Evolutionary conservation across 2,888 invertebrate genomes (phyloP), one percentile per base, ranked within the genome.

Genomic region (Drosophila paucipuncta): DNA sequence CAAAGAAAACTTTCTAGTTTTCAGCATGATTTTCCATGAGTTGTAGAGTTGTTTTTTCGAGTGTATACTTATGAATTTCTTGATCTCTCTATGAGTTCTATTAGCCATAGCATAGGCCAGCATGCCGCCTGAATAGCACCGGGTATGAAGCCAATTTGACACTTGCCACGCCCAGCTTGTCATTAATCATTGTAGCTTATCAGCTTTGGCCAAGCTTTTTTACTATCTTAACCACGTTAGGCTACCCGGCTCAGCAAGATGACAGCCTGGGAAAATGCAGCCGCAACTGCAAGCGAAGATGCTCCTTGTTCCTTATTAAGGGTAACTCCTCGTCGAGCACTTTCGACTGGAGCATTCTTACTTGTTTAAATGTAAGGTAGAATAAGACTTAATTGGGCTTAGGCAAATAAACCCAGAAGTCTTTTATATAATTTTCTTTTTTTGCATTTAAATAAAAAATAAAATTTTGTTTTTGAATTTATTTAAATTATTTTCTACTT

Each of bases 161-260:
- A 83, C 68, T 60, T 58, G 82, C 62, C 86, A 88, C 88, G 86
- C 88, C 88, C 83, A 80, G 67, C 65, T 47, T 88, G 87, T 87
- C 87, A 85, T 81, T 88, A 81, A 76, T 85, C 83, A 84, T 85
- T 83, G 76, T 84, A 55, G 53, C 60, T 31, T 64, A 66, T 67
- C 54, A 47, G 57, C 47, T 25, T 47, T 47, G 47, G 16, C 47
- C 28, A 28, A 9, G 47, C 47, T 4, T 47, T 47, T 47, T 47
- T 28, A 25, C 47, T 47, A 7, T 47, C 25, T 47, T 47, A 47
- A 47, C 47, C 25, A 47, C 25, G 47, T 16, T 47, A 4, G 22
- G 13, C 47, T 25, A 4, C 4, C 47, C 47, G 47, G 25, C 47
- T 25, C 47, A 25, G 16, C 47, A 47, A 5, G n/a, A n/a, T 33